These are phyloP conservation scores for Erebia epiphron DNA, from an alignment of 2,888 invertebrate genomes.

Conservation along the genomic window DNA sequence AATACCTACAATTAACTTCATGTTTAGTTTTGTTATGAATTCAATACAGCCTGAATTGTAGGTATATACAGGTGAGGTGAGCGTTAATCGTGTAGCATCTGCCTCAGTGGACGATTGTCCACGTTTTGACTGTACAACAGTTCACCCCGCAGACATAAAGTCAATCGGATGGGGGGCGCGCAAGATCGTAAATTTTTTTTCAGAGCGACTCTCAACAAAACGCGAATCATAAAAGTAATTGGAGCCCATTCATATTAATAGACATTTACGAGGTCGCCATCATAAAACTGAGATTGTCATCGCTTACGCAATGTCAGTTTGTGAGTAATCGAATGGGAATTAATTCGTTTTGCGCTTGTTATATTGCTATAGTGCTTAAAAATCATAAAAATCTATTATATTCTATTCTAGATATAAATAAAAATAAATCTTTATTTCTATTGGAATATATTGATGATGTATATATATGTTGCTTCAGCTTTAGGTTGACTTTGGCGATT, in stretches of 20 bases:
- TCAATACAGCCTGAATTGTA: background rate
- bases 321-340: slow-evolving; percentile 60
- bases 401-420: slow-evolving; percentile 43
- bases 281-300: slow-evolving; percentile 82
- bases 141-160: slow-evolving; percentile 60
- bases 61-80: slow-evolving; percentile 42
- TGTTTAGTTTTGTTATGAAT: background rate
- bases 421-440: background rate
- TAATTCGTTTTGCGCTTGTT: slow-evolving; percentile 69
- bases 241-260: slow-evolving; percentile 83
- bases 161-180: slow-evolving; percentile 68
- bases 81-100: slow-evolving; percentile 63
- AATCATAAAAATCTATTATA: slow-evolving; percentile 50
- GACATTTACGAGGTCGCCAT: slow-evolving; percentile 79
- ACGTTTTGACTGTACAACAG: slow-evolving; percentile 32
- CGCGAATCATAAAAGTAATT: slow-evolving; percentile 83
- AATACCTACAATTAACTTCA: background rate
- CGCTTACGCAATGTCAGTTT: slow-evolving; percentile 68
- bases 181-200: slow-evolving; percentile 77
- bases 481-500: background rate
- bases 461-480: background rate
- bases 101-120: slow-evolving; percentile 60
- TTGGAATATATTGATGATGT: background rate
- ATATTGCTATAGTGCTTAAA: slow-evolving; percentile 67
- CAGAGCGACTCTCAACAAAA: slow-evolving; percentile 77